These are phyloP conservation scores for Onychostruthus taczanowskii DNA, from an alignment of 2,113 vertebrate species.

Conservation along the genomic window DNA sequence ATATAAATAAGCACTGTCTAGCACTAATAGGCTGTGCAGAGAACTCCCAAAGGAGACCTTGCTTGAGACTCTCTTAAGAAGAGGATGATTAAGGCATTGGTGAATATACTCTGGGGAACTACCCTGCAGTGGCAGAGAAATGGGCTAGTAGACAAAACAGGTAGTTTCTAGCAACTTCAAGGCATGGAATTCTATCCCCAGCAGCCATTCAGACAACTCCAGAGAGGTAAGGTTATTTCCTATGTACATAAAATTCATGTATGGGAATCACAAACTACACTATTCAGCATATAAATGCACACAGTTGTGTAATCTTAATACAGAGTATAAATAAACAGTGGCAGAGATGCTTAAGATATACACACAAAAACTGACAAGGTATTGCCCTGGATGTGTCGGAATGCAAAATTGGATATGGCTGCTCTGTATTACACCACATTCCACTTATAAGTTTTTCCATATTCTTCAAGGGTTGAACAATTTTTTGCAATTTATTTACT, in stretches of 20 bases:
- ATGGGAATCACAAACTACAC: neutral
- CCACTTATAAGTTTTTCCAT: neutral
- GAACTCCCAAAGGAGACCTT: conserved; percentile 32
- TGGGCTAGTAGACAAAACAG: neutral
- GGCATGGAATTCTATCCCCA: neutral
- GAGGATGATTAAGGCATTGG: conserved; percentile 42
- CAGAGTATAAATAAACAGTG: conserved; percentile 34
- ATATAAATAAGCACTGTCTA: conserved; percentile 21
- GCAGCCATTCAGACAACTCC: conserved; percentile 29
- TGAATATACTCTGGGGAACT: conserved; percentile 13
- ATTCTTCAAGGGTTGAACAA: neutral
- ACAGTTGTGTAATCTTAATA: conserved; percentile 26
- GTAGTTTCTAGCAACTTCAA: conserved; percentile 29
- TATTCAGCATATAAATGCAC: conserved; percentile 38
- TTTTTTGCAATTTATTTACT: conserved; percentile 8
- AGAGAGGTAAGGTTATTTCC: conserved; percentile 38
- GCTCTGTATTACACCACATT: neutral
- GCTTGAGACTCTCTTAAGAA: conserved; percentile 35
- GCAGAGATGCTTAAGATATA: conserved; percentile 25
- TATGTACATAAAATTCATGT: neutral
- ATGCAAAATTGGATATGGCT: neutral
- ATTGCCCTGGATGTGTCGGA: neutral
- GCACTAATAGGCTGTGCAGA: conserved; percentile 26
- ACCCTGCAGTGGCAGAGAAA: neutral
- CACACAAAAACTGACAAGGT: neutral